A percentile compares a stretch with the other conserved stretches of the same genome.
Evolutionary conservation across 1,140 invertebrate genomes (phyloP).

Genomic region (Ceratoteleas bidentatus): DNA sequence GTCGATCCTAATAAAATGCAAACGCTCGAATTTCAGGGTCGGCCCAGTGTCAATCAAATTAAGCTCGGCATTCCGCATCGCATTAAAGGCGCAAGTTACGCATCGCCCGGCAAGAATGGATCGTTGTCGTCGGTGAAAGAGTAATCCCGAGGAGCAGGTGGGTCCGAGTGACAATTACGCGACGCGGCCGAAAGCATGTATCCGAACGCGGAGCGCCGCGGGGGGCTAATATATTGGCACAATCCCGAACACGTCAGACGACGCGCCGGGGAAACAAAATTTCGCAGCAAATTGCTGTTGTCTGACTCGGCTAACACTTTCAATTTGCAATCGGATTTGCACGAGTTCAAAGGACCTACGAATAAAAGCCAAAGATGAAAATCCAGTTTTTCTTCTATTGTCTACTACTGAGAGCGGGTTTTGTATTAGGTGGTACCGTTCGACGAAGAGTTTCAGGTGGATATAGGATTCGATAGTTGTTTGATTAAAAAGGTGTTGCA

Average conservation of each 20-base stretch:
- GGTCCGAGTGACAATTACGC: constrained; percentile 70
- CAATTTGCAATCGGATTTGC: too few relatives aligned
- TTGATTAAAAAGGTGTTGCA: too few relatives aligned
- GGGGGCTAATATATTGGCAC: constrained; percentile 73
- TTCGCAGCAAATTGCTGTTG: too few relatives aligned
- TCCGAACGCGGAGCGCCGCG: constrained; percentile 67
- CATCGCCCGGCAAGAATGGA: constrained; percentile 58
- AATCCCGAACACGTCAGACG: constrained; percentile 65
- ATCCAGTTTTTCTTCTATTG: too few relatives aligned
- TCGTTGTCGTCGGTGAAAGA: constrained; percentile 54
- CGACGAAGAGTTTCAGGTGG: too few relatives aligned
- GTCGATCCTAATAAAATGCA: constrained; percentile 45
- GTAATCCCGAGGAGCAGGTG: constrained; percentile 65
- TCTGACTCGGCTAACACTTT: too few relatives aligned
- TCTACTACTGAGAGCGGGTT: too few relatives aligned
- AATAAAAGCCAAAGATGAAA: too few relatives aligned
- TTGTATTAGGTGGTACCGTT: too few relatives aligned
- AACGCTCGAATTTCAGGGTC: constrained; percentile 47
- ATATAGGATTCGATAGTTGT: too few relatives aligned
- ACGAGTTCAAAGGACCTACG: too few relatives aligned
- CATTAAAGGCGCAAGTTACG: constrained; percentile 59
- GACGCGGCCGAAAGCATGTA: constrained; percentile 74
- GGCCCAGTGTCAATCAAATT: constrained; percentile 65
- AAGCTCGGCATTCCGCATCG: constrained; percentile 65
- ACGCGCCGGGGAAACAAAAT: constrained; percentile 43